Evolutionary conservation across 92 coral and sea anemone species (phyloP), one percentile per base, ranked within the genome.

Genomic region (Zoanthus gigantus): DNA sequence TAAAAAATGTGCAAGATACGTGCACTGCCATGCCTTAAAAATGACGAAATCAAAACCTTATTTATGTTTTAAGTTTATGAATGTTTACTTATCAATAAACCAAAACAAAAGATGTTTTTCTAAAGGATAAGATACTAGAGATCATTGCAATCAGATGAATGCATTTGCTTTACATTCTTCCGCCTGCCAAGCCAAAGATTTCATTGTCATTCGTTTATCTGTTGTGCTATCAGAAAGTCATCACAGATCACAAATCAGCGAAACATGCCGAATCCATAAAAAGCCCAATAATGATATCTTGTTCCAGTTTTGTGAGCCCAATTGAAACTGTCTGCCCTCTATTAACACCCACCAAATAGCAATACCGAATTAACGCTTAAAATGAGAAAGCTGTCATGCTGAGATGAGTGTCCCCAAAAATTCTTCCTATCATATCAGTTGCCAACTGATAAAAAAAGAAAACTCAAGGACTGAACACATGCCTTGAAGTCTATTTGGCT

Each of bases 251-350:
- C 72, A 80, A 65, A 80, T 80, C 84, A 80, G 60, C 74, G 76
- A 48, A 81, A 81, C 74, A 28, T 81, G 75, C 85, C 75, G 85
- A 81, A 81, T 46, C 85, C 75, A 81, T 81, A 81, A 66, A 81
- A 63, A 10, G 23, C 46, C 74, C 54, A 81, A 81, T 81, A 81
- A 81, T 68, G 85, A 31, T 81, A 81, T 81, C 85, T 53, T 53
- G 44, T 81, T 81, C 85, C 85, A 34, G 15, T 69, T 50, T 54
- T 6, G 85, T 37, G 29, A 65, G 74, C 65, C 85, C 85, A 81
- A 67, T 66, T 81, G 75, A 81, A 81, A 81, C 17, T 66, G 75
- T 81, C 66, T 60, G 63, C 60, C 75, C 61, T 81, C 85, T 63
- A 81, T 81, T 81, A 81, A 17, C 85, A 81, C 75, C 37, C 17